Conservation (phyloP, 2,888 invertebrate genomes). For the Drosophila mercatorum region DNA sequence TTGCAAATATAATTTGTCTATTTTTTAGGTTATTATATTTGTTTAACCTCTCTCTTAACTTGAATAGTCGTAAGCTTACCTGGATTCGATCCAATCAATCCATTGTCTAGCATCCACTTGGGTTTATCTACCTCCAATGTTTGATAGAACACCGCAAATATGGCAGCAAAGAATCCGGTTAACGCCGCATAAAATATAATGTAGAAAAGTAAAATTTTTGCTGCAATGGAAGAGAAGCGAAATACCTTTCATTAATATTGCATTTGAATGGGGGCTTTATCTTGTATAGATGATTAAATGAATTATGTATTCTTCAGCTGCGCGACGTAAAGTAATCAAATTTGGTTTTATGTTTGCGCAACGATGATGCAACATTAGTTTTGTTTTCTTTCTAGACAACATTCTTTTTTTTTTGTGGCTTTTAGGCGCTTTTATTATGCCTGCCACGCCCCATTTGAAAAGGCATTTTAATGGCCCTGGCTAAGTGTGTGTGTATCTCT, state of each 20-base stretch:
- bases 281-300: background rate
- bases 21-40: background rate
- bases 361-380: conserved; percentile 6
- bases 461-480: conserved; percentile 8
- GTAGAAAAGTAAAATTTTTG: conserved; percentile 98
- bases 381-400: background rate
- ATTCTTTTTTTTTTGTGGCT: background rate
- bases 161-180: conserved; percentile 96
- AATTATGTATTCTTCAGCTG: background rate
- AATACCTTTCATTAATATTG: conserved; percentile 8
- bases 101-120: conserved; percentile 94
- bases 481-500: background rate
- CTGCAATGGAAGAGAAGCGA: conserved; percentile 86
- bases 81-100: conserved; percentile 97
- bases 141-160: conserved; percentile 97
- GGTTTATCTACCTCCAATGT: conserved; percentile 94
- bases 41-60: background rate
- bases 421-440: background rate
- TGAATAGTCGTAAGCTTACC: conserved; percentile 86
- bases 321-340: background rate
- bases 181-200: conserved; percentile 96
- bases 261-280: background rate
- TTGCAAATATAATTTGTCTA: background rate
- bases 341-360: background rate
- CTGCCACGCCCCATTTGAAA: background rate